phyloP scores from a whole-genome alignment of 2,888 invertebrate species.

The Caenorhabditis sinica region DNA sequence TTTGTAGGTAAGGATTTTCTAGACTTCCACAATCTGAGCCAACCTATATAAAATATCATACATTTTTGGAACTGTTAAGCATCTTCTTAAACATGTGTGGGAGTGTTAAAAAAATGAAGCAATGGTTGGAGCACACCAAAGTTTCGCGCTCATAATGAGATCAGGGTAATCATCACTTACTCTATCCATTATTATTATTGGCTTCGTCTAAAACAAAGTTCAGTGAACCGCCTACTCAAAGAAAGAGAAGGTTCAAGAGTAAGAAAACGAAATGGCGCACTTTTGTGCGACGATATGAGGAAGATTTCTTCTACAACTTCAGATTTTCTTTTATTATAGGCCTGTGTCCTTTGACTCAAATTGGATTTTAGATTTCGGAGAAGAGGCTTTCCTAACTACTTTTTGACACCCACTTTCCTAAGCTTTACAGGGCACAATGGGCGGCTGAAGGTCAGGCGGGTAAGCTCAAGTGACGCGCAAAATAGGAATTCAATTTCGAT shows the following conservation, averaged over 20 bases:
- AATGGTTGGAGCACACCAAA: conserved; percentile 14
- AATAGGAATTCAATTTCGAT: conserved; percentile 31
- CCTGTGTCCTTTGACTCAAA: conserved; percentile 42
- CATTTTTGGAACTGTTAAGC: not conserved
- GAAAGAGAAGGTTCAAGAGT: conserved; percentile 14
- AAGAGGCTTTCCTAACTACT: conserved; percentile 23
- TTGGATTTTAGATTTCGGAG: conserved; percentile 42
- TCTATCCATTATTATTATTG: conserved; percentile 47
- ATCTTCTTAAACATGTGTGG: too few relatives aligned
- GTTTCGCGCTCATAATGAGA: not conserved
- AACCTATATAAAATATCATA: not conserved
- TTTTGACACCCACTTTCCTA: conserved; percentile 36
- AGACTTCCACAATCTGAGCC: too few relatives aligned
- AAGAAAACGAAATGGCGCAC: conserved; percentile 30
- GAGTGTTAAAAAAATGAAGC: not conserved
- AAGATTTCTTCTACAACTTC: not conserved
- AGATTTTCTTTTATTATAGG: conserved; percentile 21
- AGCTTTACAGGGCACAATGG: conserved; percentile 23
- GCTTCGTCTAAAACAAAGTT: conserved; percentile 46
- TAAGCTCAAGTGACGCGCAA: conserved; percentile 45
- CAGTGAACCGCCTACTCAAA: conserved; percentile 47
- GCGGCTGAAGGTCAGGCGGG: conserved; percentile 44
- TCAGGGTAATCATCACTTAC: conserved; percentile 40
- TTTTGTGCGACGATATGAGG: conserved; percentile 13
- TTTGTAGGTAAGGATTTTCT: too few relatives aligned